A percentile compares a stretch with the other conserved stretches of the same genome.
Conservation (phyloP, 2,113 vertebrate species). For the Hippocampus guttulatus region DNA sequence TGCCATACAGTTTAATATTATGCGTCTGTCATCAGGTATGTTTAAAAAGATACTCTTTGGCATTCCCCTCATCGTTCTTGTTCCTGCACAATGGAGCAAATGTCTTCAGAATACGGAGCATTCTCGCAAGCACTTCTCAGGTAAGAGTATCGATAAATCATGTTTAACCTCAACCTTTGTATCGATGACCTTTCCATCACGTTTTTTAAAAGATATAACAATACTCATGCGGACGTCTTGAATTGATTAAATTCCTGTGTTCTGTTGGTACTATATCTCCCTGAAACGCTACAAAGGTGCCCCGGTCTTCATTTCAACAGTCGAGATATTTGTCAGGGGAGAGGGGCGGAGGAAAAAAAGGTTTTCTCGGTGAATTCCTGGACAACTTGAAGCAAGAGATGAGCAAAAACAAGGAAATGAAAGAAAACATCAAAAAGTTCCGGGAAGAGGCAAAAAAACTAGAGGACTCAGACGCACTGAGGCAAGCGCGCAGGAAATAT, state of each 20-base stretch:
- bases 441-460: slow-evolving; percentile 88
- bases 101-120: slow-evolving; percentile 52
- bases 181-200: background rate
- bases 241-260: background rate
- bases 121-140: slow-evolving; percentile 64
- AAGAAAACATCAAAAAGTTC: slow-evolving; percentile 92
- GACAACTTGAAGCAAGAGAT: slow-evolving; percentile 92
- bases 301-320: slow-evolving; percentile 32
- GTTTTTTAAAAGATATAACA: background rate
- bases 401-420: slow-evolving; percentile 95
- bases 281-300: slow-evolving; percentile 12
- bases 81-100: slow-evolving; percentile 52
- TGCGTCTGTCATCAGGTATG: slow-evolving; percentile 72
- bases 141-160: slow-evolving; percentile 53
- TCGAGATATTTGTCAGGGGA: slow-evolving; percentile 61
- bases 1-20: background rate
- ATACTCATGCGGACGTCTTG: background rate
- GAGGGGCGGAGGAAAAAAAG: slow-evolving; percentile 75
- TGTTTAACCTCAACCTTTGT: background rate
- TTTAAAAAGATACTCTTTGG: slow-evolving; percentile 64
- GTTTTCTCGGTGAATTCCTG: slow-evolving; percentile 88
- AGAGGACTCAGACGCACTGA: slow-evolving; percentile 88
- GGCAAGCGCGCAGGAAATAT: slow-evolving; percentile 91
- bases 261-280: background rate
- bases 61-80: slow-evolving; percentile 58